Base-by-base conservation (phyloP, 2,797 vertebrate species). In the Acrocephalus scirpaceus region DNA sequence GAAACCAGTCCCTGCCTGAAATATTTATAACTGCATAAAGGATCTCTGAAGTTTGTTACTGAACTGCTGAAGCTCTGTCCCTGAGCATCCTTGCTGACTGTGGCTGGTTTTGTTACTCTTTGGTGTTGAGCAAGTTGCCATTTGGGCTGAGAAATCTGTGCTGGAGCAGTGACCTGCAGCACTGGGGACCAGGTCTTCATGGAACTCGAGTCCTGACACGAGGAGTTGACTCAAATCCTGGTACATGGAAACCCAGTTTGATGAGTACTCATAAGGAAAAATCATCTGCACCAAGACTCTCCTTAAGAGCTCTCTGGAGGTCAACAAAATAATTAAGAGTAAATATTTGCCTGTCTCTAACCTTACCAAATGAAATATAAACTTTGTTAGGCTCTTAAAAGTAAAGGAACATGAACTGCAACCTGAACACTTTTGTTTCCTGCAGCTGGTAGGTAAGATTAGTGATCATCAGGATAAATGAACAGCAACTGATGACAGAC, bases 91-190 rank as follows among this genome's bases (percentile, higher is more conserved):
- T 19, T 17, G 53, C 54, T 32, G 71, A 36, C 22, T 38, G 53
- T 10, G 13, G 17, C 45, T 75, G 27, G 0, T 19, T 19, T n/a
- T 60, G 38, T 11, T n/a, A 1, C 54, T 10, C 38, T 21, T 32
- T 76, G 47, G 27, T 2, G 5, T 5, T 60, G 32, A 45, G 38
- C 22, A 29, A 2, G 45, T 32, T 27, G 5, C 7, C 38, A 13
- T 10, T 27, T 12, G 27, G 45, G 38, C 38, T 67, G 71, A n/a
- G 62, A 5, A 11, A 5, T 13, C 2, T 5, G 53, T 32, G 62
- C 18, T 34, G 32, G 8, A 36, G 32, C 53, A 65, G 60, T 11
- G 70, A n/a, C 25, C 69, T 65, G 44, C 36, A 56, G 58, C 25
- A 4, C 12, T 42, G 51, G 51, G 51, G 44, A 30, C 21, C 6